A percentile compares a stretch with the other conserved stretches of the same genome.
phyloP scores from a whole-genome alignment of 1,140 invertebrate species.

The Archivesica marissinica region DNA sequence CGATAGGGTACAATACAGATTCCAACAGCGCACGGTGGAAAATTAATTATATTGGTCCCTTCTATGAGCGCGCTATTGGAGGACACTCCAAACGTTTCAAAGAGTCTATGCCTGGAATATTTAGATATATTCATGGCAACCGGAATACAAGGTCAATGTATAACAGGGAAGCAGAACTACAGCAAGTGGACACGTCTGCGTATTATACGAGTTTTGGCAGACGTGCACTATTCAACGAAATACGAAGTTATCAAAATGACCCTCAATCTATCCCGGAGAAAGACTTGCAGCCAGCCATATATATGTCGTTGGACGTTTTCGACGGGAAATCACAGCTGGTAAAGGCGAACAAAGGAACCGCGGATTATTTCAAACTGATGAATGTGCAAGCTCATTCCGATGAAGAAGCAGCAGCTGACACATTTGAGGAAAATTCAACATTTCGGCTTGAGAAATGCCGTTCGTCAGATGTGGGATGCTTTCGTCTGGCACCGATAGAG shows the following conservation, averaged over 20 bases:
- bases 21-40: neutral
- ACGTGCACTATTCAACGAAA: neutral
- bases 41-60: constrained; percentile 30
- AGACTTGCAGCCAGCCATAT: neutral
- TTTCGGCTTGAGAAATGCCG: constrained; percentile 33
- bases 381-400: neutral
- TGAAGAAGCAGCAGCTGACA: neutral
- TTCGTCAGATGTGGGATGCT: constrained; percentile 2
- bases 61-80: neutral
- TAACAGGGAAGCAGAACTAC: no score
- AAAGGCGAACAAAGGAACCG: neutral
- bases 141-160: neutral
- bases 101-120: neutral
- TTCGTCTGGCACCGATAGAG: constrained; percentile 15
- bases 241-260: neutral
- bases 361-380: constrained; percentile 20
- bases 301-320: neutral
- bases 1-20: neutral
- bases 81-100: neutral
- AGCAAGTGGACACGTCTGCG: neutral
- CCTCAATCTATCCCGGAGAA: neutral
- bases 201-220: neutral
- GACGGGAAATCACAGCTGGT: neutral
- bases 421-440: neutral
- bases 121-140: constrained; percentile 12